A percentile compares a stretch with the other conserved stretches of the same genome.
These are phyloP conservation scores for Lissonota sp. DNA, from an alignment of 2,888 invertebrate genomes.

Conservation along the genomic window DNA sequence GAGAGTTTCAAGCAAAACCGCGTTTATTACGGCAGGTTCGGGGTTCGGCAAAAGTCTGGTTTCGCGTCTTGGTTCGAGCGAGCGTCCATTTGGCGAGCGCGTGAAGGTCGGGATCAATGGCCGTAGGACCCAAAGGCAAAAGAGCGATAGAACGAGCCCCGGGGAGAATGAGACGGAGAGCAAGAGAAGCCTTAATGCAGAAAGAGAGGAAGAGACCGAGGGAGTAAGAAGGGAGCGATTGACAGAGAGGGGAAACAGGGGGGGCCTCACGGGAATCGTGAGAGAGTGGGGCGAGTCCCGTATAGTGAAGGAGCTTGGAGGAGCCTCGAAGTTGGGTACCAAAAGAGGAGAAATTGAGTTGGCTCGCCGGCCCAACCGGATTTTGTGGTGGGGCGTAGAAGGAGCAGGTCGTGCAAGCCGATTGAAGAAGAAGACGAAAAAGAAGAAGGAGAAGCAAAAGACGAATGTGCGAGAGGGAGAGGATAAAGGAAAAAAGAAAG, in stretches of 20 bases:
- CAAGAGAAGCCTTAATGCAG: slow-evolving; percentile 11
- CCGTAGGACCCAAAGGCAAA: slow-evolving; percentile 80
- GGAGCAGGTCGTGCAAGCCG: slow-evolving; percentile 63
- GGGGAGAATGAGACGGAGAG: slow-evolving; percentile 36
- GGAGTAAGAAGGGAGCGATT: slow-evolving; percentile 10
- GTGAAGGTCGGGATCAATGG: slow-evolving; percentile 84
- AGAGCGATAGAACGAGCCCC: slow-evolving; percentile 48
- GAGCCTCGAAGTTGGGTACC: slow-evolving; percentile 76
- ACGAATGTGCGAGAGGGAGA: slow-evolving; percentile 29
- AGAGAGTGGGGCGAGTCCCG: slow-evolving; percentile 63
- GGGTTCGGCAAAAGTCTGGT: slow-evolving; percentile 81
- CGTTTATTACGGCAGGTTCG: slow-evolving; percentile 81
- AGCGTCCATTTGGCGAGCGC: slow-evolving; percentile 83
- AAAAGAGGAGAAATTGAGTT: slow-evolving; percentile 82
- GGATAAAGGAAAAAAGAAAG: slow-evolving; percentile 41
- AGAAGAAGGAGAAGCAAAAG: slow-evolving; percentile 32
- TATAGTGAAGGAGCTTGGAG: slow-evolving; percentile 28
- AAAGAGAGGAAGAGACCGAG: slow-evolving; percentile 30
- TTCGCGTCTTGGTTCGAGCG: slow-evolving; percentile 68
- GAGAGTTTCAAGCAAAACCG: slow-evolving; percentile 68
- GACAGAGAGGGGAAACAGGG: slow-evolving; percentile 44
- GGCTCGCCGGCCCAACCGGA: slow-evolving; percentile 70
- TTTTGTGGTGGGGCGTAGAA: slow-evolving; percentile 51
- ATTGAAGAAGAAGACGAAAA: slow-evolving; percentile 59
- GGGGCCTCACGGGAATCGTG: slow-evolving; percentile 44